Evolutionary conservation across 2,888 invertebrate genomes (phyloP), one percentile per base, ranked within the genome.

Genomic region (Tryphoninae sp.): DNA sequence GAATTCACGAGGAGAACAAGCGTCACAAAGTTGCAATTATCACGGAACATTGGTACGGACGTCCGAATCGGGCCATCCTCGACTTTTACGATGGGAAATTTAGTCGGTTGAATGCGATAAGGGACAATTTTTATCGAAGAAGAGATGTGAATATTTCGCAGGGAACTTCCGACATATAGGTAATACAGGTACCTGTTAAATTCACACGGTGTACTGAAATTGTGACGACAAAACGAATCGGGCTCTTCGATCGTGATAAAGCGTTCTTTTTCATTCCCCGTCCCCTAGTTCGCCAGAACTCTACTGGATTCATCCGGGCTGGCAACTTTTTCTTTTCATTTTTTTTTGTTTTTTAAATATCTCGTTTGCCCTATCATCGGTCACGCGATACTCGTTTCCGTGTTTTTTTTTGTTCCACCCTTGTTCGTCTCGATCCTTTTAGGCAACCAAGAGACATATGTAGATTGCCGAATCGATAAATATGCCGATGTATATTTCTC

Each of bases 1-100:
- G 83, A 76, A 89, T 90, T 83, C 76, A 88, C 64, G 83, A 86
- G 40, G 88, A 90, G 85, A 87, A 89, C 78, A 85, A 86, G 78
- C 82, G 77, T 80, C 88, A 84, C 81, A 85, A 80, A 73, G 84
- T 90, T 19, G 85, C 88, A 23, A 84, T 87, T 78, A 85, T 86
- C 82, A 76, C 86, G 74, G 85, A 80, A 64, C 89, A 86, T 74
- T 87, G 87, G 85, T 86, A 90, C 85, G 88, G 89, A 61, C 85
- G 88, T 81, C 87, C 89, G 11, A 89, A 89, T 83, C 86, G 89
- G 78, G 73, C 81, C 62, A 86, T 87, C 82, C 68, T 86, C 73
- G 90, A 90, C 86, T 80, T 81, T 64, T 86, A 86, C 11, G 86
- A 86, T 59, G 86, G 83, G 59, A 88, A 85, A 85, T 89, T 87